Percentiles rank a stretch among this genome's conserved stretches.
These are phyloP conservation scores for Gymnocypris eckloni DNA, from an alignment of 2,797 vertebrate species.

Conservation along the genomic window DNA sequence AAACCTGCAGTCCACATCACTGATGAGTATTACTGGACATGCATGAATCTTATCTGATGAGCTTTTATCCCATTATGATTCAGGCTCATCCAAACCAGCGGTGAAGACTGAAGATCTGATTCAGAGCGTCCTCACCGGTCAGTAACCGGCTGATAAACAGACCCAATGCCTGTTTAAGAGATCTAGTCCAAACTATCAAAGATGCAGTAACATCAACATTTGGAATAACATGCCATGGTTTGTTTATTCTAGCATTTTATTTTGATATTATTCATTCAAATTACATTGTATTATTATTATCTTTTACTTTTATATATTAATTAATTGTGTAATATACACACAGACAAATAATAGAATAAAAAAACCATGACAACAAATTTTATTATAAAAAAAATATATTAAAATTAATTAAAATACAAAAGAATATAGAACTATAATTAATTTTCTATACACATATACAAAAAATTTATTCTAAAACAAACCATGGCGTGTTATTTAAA, in stretches of 20 bases:
- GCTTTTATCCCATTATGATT: constrained; percentile 39
- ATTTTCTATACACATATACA: neutral
- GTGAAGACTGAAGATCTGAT: constrained; percentile 96
- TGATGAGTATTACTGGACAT: neutral
- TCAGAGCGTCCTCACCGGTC: constrained; percentile 92
- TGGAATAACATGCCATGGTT: neutral
- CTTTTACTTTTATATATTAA: neutral
- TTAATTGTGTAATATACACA: neutral
- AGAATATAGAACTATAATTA: neutral
- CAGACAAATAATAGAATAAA: neutral
- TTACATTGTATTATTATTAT: no score
- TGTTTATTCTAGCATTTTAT: no score
- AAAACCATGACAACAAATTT: no score
- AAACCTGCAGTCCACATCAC: neutral
- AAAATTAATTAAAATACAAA: neutral
- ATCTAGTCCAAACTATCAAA: neutral
- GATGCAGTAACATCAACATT: neutral
- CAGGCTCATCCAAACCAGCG: constrained; percentile 90
- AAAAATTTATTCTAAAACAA: neutral
- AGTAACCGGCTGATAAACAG: constrained; percentile 54
- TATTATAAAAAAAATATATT: no score
- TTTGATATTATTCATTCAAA: neutral
- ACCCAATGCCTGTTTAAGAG: no score
- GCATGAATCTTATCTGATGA: neutral
- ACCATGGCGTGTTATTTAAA: no score